Base-by-base conservation (phyloP, 2,888 invertebrate species). In the Drosophila anomalata region DNA sequence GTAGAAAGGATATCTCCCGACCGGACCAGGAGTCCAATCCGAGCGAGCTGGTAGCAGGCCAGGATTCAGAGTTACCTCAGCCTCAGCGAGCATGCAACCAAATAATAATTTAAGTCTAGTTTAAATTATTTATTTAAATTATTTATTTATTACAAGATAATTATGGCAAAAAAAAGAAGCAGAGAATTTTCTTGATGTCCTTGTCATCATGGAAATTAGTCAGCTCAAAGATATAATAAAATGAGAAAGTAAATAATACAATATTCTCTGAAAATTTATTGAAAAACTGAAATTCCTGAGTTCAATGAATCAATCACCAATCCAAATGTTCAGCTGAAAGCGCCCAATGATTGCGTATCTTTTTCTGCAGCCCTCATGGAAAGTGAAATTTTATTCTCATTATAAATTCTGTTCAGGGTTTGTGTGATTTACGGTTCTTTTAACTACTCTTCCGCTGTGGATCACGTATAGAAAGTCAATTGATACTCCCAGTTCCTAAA, bases 91-190 rank as follows among this genome's bases (percentile, higher is more conserved):
- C 82, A 58, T 76, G 79, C 83, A 84, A 87, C 89, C 89, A 89
- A 89, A 88, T 89, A 89, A 81, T 89, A 88, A 79, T 81, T 78
- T 89, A 89, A 88, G 89, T 77, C 33, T 86, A 87, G 87, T 73
- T 77, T 81, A 88, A 87, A 79, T 87, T 87, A 89, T 89, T 86
- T 88, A 89, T 87, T 85, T 86, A 87, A 67, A 31, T 60, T 73
- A 72, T 73, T 61, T 78, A 79, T 81, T 76, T 73, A 65, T 62
- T 47, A 39, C 54, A 75, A 69, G 58, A 71, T 66, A 69, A 69
- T 48, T 46, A 78, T 80, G 68, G 46, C 44, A 42, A 36, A 11
- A 14, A 76, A 71, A 39, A 41, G 7, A 22, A 61, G 61, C 61
- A 59, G 33, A 62, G 59, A 62, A 42, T 62, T 42, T 50, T 17